A percentile compares a stretch with the other conserved stretches of the same genome.
Conservation (phyloP, 2,113 vertebrate species). For the Saguinus imperator region DNA sequence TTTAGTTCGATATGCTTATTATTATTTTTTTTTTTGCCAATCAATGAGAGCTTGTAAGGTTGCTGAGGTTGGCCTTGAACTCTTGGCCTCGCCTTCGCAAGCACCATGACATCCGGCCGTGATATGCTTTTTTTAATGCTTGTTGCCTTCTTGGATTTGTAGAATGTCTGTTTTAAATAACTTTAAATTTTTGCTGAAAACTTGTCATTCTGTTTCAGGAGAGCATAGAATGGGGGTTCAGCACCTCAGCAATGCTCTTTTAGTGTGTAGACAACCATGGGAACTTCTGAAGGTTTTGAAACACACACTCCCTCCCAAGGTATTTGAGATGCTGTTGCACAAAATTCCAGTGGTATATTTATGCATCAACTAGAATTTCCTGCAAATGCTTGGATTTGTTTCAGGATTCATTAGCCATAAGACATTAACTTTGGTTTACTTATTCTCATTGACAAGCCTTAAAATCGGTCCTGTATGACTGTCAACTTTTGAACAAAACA, state of each 20-base stretch:
- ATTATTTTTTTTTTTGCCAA: no score
- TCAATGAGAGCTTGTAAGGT: no score
- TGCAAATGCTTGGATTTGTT: no score
- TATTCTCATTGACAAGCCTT: not conserved
- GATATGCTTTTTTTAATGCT: not conserved
- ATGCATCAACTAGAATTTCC: no score
- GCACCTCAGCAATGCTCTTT: constrained; percentile 71
- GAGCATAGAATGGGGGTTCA: constrained; percentile 57
- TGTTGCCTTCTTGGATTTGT: constrained; percentile 35
- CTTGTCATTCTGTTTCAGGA: constrained; percentile 63
- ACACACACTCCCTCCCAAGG: constrained; percentile 72
- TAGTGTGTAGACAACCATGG: constrained; percentile 64
- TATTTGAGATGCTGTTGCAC: constrained; percentile 76
- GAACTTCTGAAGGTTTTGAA: constrained; percentile 75
- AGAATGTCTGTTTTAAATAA: constrained; percentile 12
- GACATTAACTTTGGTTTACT: constrained; percentile 46
- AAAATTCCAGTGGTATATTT: constrained; percentile 56
- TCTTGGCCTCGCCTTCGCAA: no score
- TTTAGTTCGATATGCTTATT: no score
- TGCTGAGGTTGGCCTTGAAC: no score
- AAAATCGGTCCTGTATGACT: not conserved
- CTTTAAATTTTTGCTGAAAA: not conserved
- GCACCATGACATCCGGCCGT: no score
- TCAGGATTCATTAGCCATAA: not conserved
- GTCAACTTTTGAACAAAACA: constrained; percentile 18